Evolutionary conservation across 2,797 vertebrate species (phyloP), one percentile per base, ranked within the genome.

Genomic region (Diplodus puntazzo): DNA sequence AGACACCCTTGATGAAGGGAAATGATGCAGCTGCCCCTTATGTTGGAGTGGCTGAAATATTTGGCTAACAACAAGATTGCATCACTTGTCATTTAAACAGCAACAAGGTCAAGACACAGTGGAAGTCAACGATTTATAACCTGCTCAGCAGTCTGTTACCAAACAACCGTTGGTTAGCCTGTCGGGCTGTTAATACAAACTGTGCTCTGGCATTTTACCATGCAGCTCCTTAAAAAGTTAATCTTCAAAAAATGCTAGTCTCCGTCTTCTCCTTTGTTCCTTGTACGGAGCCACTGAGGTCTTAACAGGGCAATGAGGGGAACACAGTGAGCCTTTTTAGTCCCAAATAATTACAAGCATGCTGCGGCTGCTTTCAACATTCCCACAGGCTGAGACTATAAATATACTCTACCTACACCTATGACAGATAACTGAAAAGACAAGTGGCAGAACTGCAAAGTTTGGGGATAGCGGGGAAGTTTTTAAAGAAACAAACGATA

Each of bases 161-260:
- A 69, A 72, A 83, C 83, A 81, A 80, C 84, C 18, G 0, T 21
- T 58, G 60, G 59, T 52, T 12, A 39, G 61, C 21, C 59, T 64
- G 67, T 30, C 12, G 21, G 52, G 34, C 17, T 20, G 46, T 34
- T 42, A 54, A 52, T 27, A 39, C 57, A 75, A 61, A 73, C 62
- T 20, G 21, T 45, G 62, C 80, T 62, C 48, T 61, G 69, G 74
- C 80, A 54, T 61, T 57, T 72, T 66, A 59, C 65, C 39, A 39
- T 45, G 18, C 57, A 46, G 66, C 39, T 63, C 48, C 55, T 85
- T 74, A 34, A 68, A 83, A 86, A 73, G 77, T 86, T 89, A 84
- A 89, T 89, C 85, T 89, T 73, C 71, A 54, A 71, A 80, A 81
- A 89, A 86, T 86, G 80, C 59, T 43, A 55, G 80, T 48, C 83